These are phyloP conservation scores for Brachionus sp. DNA, from an alignment of 1,140 invertebrate genomes.

Conservation along the genomic window DNA sequence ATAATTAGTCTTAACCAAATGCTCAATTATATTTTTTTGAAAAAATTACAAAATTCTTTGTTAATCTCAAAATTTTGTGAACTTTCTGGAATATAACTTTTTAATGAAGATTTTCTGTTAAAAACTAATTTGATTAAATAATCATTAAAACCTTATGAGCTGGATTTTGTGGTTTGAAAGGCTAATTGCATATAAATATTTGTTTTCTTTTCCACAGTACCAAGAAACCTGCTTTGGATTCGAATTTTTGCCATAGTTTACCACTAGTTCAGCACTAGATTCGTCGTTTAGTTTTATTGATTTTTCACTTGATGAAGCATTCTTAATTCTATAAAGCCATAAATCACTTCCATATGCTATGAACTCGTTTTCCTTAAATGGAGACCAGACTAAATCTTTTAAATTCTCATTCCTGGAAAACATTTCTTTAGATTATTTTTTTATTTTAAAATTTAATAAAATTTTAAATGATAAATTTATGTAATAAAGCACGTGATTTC, in stretches of 20 bases:
- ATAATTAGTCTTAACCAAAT: not conserved
- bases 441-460: not conserved
- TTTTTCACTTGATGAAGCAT: not conserved
- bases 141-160: not conserved
- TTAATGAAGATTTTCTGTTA: not conserved
- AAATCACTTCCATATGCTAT: conserved; percentile 17
- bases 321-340: conserved; percentile 6
- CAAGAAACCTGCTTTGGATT: conserved; percentile 30
- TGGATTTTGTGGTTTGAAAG: conserved; percentile 34
- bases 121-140: not conserved
- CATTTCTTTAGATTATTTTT: not conserved
- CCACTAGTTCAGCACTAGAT: not conserved
- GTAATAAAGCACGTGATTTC: not conserved
- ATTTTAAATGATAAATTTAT: not conserved
- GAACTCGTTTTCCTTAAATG: conserved; percentile 16
- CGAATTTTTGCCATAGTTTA: conserved; percentile 1
- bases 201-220: conserved; percentile 18
- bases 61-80: not conserved
- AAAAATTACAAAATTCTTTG: conserved; percentile 38
- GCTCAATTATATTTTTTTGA: not conserved
- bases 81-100: not conserved
- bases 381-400: conserved; percentile 28
- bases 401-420: not conserved
- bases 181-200: not conserved
- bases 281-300: conserved; percentile 5